Evolutionary conservation across 2,888 invertebrate genomes (phyloP), one percentile per base, ranked within the genome.

Genomic region (Branchellion lobata): DNA sequence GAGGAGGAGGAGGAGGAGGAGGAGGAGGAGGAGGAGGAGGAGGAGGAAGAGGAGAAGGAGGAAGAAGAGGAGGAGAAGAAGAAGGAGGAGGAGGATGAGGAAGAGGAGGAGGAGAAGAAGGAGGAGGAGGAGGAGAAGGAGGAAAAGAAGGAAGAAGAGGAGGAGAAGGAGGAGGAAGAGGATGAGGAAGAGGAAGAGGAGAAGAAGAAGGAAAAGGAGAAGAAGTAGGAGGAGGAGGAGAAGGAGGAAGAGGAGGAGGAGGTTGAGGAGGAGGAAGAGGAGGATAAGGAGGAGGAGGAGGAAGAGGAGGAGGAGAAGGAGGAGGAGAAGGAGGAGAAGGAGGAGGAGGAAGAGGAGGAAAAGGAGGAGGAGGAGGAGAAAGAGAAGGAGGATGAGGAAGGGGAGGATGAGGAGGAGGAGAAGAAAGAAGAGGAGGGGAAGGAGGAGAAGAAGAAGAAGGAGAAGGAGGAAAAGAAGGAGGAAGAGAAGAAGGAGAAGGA

Each of bases 1-100:
- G n/a, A n/a, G 90, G 79, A 84, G 83, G 47, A 47, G 47, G 47
- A 47, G 47, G 47, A 47, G 47, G 47, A 47, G 47, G 18, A 47
- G 47, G 47, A 47, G 47, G 47, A 47, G 47, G 47, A 47, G 47
- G 47, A 47, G 8, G 47, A 47, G 47, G 47, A 47, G 47, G 47
- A 47, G 8, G 47, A 47, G 47, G 47, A 47, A 14, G 47, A 47
- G n/a, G n/a, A n/a, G 18, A 18, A 47, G 47, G 47, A 47, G 47
- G 18, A 47, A 18, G 47, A 47, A 18, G 47, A 47, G 18, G 18
- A 47, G 8, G 18, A 47, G 18, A 47, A 47, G 18, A 47, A 47
- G 18, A 18, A 47, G 18, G 18, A 47, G 18, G 8, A 47, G 8
- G 47, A 47, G 18, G 18, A 14, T 14, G 47, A 47, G 47, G 8